These are phyloP conservation scores for Lycaon pictus DNA, from an alignment of 2,113 vertebrate species.

Conservation along the genomic window DNA sequence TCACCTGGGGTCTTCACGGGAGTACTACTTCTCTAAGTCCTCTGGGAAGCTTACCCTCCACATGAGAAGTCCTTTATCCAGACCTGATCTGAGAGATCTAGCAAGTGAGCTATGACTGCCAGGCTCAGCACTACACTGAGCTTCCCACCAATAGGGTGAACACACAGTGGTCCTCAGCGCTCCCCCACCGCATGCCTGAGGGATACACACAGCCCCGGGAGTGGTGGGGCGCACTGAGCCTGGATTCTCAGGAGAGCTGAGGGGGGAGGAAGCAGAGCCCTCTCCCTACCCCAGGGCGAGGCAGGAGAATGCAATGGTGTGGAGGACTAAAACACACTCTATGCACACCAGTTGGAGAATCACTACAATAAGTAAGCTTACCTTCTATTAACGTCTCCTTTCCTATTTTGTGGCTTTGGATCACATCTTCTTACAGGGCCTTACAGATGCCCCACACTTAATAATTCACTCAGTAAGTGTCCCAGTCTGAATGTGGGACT, in stretches of 20 bases:
- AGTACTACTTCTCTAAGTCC: background rate
- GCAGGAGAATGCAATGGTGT: background rate
- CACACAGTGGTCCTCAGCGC: accelerated
- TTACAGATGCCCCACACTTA: background rate
- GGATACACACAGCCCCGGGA: background rate
- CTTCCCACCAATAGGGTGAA: no score
- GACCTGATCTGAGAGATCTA: background rate
- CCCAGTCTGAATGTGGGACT: background rate
- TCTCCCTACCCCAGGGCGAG: no score
- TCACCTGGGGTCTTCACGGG: background rate
- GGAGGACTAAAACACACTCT: background rate
- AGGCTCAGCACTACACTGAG: background rate
- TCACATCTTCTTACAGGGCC: background rate
- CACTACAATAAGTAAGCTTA: background rate
- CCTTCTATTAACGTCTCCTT: background rate
- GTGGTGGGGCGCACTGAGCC: background rate
- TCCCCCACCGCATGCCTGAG: accelerated
- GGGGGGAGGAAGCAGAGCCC: background rate
- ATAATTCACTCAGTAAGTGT: background rate
- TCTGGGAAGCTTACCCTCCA: background rate
- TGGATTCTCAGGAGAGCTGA: background rate
- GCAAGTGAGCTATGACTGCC: background rate
- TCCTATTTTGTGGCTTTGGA: background rate
- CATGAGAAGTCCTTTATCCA: background rate
- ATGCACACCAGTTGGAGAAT: accelerated